Percentiles rank a stretch among this genome's conserved stretches.
These are phyloP conservation scores for Echinops telfairi DNA, from an alignment of 2,113 vertebrate species.

Conservation along the genomic window DNA sequence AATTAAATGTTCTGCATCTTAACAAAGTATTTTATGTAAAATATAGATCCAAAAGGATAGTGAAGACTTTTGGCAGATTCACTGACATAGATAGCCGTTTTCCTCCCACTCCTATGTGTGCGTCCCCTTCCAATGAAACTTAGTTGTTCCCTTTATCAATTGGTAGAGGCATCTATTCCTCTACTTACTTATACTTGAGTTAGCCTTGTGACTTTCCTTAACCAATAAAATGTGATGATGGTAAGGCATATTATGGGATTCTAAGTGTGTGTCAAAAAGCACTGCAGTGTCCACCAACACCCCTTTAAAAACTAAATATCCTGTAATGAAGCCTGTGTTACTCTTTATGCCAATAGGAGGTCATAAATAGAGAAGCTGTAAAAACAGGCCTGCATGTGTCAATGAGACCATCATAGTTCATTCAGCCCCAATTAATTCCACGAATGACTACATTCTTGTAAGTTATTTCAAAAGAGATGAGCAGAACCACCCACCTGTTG, in stretches of 20 bases:
- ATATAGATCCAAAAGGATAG: background rate
- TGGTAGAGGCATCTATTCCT: background rate
- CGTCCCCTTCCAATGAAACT: background rate
- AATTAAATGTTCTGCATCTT: background rate
- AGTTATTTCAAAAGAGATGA: background rate
- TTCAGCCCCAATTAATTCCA: background rate
- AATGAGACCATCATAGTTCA: background rate
- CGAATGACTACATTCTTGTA: background rate
- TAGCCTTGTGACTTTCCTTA: background rate
- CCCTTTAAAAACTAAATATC: background rate
- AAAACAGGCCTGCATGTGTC: background rate
- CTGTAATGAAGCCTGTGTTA: background rate
- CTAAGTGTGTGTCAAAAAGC: background rate
- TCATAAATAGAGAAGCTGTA: background rate
- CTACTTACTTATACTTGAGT: background rate
- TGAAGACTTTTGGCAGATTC: background rate
- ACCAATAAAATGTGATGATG: background rate
- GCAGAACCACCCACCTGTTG: background rate
- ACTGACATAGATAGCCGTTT: background rate
- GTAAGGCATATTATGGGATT: background rate
- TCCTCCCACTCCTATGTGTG: background rate
- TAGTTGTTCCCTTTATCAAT: background rate
- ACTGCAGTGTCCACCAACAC: background rate
- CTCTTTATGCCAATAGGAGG: background rate
- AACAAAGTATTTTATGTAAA: background rate